Percentiles rank a stretch among this genome's conserved stretches.
These are phyloP conservation scores for Orycteropus afer DNA, from an alignment of 2,113 vertebrate species.

Conservation along the genomic window DNA sequence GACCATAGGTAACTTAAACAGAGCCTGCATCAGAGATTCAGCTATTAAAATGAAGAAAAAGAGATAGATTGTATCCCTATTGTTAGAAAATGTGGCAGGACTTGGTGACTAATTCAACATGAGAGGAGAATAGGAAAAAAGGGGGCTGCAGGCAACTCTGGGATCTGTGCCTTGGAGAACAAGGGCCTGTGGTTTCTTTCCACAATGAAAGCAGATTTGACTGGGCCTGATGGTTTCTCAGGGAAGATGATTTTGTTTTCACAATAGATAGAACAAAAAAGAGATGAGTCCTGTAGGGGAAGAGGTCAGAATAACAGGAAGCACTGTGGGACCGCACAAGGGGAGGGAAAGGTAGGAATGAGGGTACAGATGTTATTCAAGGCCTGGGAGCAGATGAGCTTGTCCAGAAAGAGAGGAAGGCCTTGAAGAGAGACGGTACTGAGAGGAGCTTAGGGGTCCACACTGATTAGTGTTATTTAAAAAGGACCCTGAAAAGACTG, in stretches of 20 bases:
- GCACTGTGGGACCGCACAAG: neutral
- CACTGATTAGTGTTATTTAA: neutral
- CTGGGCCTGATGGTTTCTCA: conserved; percentile 6
- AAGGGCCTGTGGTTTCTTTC: conserved; percentile 47
- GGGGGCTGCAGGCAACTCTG: neutral
- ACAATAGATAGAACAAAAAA: conserved; percentile 60
- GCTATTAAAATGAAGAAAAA: conserved; percentile 70
- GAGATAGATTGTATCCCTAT: conserved; percentile 36
- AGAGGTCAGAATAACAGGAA: conserved; percentile 77
- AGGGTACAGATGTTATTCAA: conserved; percentile 62
- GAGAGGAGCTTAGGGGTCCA: neutral
- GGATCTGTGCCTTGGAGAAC: conserved; percentile 40
- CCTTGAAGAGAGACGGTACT: neutral
- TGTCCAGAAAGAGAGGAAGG: conserved; percentile 5
- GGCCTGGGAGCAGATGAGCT: conserved; percentile 44
- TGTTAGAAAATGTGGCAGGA: conserved; percentile 61
- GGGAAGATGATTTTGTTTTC: conserved; percentile 75
- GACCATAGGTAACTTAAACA: conserved; percentile 50
- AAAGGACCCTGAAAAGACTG: neutral
- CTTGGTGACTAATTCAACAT: conserved; percentile 68
- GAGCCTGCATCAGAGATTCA: conserved; percentile 56
- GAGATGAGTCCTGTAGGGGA: conserved; percentile 61
- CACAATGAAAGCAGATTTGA: conserved; percentile 43
- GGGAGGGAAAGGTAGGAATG: conserved; percentile 56
- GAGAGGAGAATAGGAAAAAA: conserved; percentile 5